A percentile compares a stretch with the other conserved stretches of the same genome.
phyloP scores from a whole-genome alignment of 2,888 invertebrate species.

The Sphaerophoria rueppellii region DNA sequence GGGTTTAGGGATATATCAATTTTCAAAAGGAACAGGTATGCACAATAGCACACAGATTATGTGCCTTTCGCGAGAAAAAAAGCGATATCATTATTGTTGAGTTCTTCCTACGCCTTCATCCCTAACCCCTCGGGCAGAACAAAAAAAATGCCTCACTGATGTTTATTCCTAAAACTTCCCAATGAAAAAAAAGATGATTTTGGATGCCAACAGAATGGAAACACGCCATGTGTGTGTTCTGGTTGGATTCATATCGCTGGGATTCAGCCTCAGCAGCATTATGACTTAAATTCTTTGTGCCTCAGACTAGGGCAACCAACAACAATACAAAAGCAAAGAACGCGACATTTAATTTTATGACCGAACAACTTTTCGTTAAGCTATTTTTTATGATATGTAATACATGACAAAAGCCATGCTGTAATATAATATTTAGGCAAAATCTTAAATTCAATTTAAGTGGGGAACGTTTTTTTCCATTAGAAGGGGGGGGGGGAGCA shows the following conservation, averaged over 20 bases:
- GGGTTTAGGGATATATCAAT: conserved; percentile 29
- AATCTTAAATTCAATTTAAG: conserved; percentile 10
- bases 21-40: conserved; percentile 10
- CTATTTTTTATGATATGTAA: conserved; percentile 37
- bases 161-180: conserved; percentile 10
- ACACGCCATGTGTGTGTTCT: conserved; percentile 27
- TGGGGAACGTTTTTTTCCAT: conserved; percentile 1
- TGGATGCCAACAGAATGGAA: background rate
- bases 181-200: background rate
- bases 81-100: conserved; percentile 34
- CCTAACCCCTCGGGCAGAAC: background rate
- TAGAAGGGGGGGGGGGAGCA: background rate
- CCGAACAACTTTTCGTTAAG: conserved; percentile 61
- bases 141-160: background rate
- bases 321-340: background rate
- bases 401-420: conserved; percentile 21
- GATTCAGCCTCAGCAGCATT: background rate
- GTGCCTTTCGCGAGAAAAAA: conserved; percentile 46
- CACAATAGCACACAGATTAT: background rate
- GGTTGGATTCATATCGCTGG: conserved; percentile 14
- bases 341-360: conserved; percentile 64
- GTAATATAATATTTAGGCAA: background rate
- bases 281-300: background rate
- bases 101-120: too few relatives aligned
- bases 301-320: background rate